Conservation (phyloP, 2,797 vertebrate genomes). For the Argentina silus region DNA sequence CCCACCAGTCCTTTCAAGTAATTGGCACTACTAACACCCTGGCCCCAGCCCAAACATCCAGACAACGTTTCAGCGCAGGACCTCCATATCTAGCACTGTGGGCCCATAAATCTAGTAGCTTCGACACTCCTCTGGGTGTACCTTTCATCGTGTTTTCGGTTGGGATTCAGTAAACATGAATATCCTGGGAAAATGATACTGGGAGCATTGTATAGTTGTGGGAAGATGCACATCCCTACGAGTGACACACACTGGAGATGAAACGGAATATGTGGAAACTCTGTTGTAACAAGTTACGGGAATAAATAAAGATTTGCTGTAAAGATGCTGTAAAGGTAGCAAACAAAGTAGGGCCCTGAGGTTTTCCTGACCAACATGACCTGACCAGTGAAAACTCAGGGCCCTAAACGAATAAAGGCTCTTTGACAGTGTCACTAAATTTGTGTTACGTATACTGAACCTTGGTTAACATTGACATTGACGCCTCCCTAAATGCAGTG, state of each 20-base stretch:
- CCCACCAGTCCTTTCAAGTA: conserved; percentile 57
- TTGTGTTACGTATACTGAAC: no score
- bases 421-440: no score
- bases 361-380: conserved; percentile 9
- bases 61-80: conserved; percentile 54
- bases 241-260: conserved; percentile 36
- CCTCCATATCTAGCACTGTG: conserved; percentile 36
- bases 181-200: conserved; percentile 28
- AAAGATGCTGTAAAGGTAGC: no score
- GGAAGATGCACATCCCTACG: conserved; percentile 40
- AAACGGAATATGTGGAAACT: neutral
- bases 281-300: no score
- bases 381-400: no score
- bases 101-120: conserved; percentile 65
- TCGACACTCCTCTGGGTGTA: conserved; percentile 48
- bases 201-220: conserved; percentile 42
- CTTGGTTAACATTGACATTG: no score
- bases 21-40: conserved; percentile 54
- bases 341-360: no score
- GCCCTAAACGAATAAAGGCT: no score
- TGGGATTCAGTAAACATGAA: conserved; percentile 13
- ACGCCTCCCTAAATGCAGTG: conserved; percentile 40
- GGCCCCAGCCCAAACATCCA: conserved; percentile 54
- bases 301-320: no score
- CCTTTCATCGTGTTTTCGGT: conserved; percentile 51